These are phyloP conservation scores for Sericinus montela DNA, from an alignment of 2,888 invertebrate species.

Conservation along the genomic window DNA sequence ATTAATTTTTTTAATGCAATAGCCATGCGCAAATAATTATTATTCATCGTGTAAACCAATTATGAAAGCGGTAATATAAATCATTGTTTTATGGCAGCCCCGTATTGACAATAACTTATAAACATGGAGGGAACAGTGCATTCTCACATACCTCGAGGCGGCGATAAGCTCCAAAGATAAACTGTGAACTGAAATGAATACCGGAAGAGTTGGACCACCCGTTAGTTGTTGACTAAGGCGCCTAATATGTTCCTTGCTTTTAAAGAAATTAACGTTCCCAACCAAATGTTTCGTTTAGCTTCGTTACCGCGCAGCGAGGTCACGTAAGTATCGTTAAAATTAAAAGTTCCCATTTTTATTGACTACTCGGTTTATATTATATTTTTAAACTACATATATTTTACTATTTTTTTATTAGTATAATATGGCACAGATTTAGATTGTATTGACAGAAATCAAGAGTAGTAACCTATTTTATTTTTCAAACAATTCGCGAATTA, in stretches of 20 bases:
- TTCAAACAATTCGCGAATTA: not conserved
- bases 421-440: too few species aligned
- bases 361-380: too few species aligned
- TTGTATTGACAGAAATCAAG: too few species aligned
- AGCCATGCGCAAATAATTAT: not conserved
- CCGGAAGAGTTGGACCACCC: slow-evolving; percentile 20
- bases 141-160: slow-evolving; percentile 13
- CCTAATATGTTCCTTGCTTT: slow-evolving; percentile 4
- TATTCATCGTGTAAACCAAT: not conserved
- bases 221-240: slow-evolving; percentile 13
- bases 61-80: slow-evolving; percentile 5
- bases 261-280: not conserved
- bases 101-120: not conserved
- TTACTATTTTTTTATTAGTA: too few species aligned
- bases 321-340: too few species aligned
- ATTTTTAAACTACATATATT: too few species aligned
- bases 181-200: slow-evolving; percentile 14
- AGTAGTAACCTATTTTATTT: too few species aligned
- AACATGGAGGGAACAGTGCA: not conserved
- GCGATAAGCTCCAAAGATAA: slow-evolving; percentile 20
- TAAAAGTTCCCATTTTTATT: too few species aligned
- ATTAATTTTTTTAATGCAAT: not conserved
- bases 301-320: too few species aligned
- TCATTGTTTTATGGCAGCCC: slow-evolving; percentile 5
- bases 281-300: too few species aligned